These are phyloP conservation scores for Sarcophaga subvicina DNA, from an alignment of 2,888 invertebrate genomes.

Conservation along the genomic window DNA sequence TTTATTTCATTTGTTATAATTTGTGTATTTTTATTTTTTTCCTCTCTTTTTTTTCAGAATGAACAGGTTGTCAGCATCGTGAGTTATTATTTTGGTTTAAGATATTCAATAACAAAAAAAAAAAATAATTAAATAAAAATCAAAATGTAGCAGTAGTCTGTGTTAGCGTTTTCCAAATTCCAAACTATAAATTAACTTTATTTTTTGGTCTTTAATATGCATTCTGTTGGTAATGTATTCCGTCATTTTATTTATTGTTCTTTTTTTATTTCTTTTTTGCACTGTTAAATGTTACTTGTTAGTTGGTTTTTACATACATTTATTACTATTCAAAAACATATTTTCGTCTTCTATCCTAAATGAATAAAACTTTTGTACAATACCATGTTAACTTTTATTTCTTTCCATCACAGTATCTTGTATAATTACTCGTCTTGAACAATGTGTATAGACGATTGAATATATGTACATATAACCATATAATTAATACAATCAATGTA, in stretches of 20 bases:
- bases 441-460: background rate
- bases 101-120: background rate
- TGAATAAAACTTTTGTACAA: background rate
- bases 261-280: conserved; percentile 5
- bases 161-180: background rate
- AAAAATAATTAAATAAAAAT: no score
- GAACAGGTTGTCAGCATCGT: conserved; percentile 82
- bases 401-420: no score
- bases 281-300: conserved; percentile 24
- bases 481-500: conserved; percentile 7
- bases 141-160: background rate
- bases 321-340: background rate
- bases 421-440: conserved; percentile 27
- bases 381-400: no score
- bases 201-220: conserved; percentile 8
- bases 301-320: background rate
- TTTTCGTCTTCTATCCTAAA: background rate
- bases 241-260: no score
- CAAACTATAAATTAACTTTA: background rate
- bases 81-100: conserved; percentile 76
- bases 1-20: conserved; percentile 66
- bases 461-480: background rate
- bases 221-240: conserved; percentile 55
- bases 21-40: conserved; percentile 74
- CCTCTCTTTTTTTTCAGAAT: conserved; percentile 80